phyloP scores from a whole-genome alignment of 1,140 invertebrate genomes.

The Atta cephalotes region DNA sequence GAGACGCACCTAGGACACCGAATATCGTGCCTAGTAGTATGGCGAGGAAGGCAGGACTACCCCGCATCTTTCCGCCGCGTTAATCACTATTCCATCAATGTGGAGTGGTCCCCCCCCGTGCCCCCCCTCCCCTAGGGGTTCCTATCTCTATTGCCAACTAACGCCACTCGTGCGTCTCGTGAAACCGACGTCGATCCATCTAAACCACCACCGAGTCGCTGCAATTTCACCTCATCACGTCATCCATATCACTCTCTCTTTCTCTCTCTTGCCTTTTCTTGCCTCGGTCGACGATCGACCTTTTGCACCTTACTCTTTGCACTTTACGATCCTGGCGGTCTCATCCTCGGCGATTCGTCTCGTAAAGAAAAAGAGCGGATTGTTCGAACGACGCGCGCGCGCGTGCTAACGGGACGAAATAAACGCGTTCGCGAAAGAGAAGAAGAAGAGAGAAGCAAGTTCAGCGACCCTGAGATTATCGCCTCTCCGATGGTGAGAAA shows the following conservation, averaged over 20 bases:
- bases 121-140: constrained; percentile 18
- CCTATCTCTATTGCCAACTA: constrained; percentile 33
- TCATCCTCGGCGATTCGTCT: constrained; percentile 56
- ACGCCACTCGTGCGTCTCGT: constrained; percentile 61
- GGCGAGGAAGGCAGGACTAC: constrained; percentile 86
- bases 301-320: constrained; percentile 47
- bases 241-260: constrained; percentile 57
- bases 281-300: constrained; percentile 54
- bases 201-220: constrained; percentile 52
- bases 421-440: constrained; percentile 20
- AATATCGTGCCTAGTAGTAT: constrained; percentile 89
- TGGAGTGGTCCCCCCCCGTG: constrained; percentile 43
- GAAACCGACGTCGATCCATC: constrained; percentile 72
- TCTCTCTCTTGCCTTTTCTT: not conserved
- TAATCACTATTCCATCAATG: constrained; percentile 64
- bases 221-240: constrained; percentile 64
- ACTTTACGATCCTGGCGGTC: constrained; percentile 63
- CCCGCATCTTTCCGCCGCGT: constrained; percentile 80
- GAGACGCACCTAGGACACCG: constrained; percentile 89
- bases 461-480: constrained; percentile 63
- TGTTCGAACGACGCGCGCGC: not conserved
- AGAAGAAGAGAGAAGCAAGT: not conserved
- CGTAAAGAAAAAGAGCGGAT: constrained; percentile 6
- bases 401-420: constrained; percentile 38
- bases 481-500: constrained; percentile 50